phyloP scores from a whole-genome alignment of 1,140 invertebrate genomes.

The Pseudomyrmex dendroicus region DNA sequence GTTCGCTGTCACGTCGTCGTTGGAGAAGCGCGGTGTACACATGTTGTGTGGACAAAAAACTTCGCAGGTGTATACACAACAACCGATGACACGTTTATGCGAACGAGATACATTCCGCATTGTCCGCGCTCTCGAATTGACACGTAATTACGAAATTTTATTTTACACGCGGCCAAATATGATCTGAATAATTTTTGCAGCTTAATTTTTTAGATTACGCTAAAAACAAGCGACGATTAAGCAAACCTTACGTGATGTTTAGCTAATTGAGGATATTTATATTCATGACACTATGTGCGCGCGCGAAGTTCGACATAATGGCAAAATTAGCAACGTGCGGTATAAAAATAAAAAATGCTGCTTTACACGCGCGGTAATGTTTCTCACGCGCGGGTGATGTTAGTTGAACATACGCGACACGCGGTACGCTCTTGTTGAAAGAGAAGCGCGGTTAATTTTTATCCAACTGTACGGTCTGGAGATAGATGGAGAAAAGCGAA shows the following conservation, averaged over 20 bases:
- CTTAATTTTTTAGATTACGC: background rate
- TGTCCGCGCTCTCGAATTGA: background rate
- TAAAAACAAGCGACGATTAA: background rate
- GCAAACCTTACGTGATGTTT: background rate
- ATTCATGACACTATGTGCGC: background rate
- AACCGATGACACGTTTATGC: slow-evolving; percentile 4
- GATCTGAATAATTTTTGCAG: background rate
- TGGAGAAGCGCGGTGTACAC: slow-evolving; percentile 19
- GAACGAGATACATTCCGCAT: slow-evolving; percentile 29
- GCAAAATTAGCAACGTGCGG: background rate
- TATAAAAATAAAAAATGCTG: slow-evolving; percentile 12
- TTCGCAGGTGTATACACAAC: background rate
- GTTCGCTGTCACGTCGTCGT: slow-evolving; percentile 42
- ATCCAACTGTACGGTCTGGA: slow-evolving; percentile 15
- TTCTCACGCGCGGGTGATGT: background rate
- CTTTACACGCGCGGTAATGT: slow-evolving; percentile 20
- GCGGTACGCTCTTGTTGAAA: slow-evolving; percentile 5
- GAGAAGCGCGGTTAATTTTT: slow-evolving; percentile 64
- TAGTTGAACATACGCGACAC: slow-evolving; percentile 26
- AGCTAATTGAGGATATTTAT: slow-evolving; percentile 6
- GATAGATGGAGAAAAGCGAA: slow-evolving; percentile 26
- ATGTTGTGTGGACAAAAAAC: slow-evolving; percentile 25
- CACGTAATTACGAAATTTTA: background rate
- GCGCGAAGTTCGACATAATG: slow-evolving; percentile 21
- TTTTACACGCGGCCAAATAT: background rate